A percentile compares a stretch with the other conserved stretches of the same genome.
Evolutionary conservation across 2,888 invertebrate genomes (phyloP).

Genomic region (Mylabris sibirica): DNA sequence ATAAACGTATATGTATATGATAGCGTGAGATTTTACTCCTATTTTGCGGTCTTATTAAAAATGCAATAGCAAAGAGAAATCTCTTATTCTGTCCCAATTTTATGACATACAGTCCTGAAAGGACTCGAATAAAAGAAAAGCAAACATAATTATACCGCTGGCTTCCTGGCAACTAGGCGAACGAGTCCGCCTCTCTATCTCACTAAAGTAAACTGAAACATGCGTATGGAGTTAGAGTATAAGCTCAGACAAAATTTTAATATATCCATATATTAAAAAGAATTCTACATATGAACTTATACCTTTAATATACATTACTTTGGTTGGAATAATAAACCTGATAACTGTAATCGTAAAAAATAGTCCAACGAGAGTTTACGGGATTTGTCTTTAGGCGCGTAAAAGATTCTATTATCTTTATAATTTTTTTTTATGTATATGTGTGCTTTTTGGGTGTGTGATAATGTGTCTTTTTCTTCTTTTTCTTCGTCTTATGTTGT

Average conservation of each 20-base stretch:
- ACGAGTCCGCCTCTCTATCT: slow-evolving; percentile 9
- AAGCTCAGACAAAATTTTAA: slow-evolving; percentile 36
- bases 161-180: slow-evolving; percentile 39
- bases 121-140: slow-evolving; percentile 41
- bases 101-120: slow-evolving; percentile 29
- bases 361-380: neutral
- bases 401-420: slow-evolving; percentile 4
- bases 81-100: slow-evolving; percentile 22
- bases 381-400: neutral
- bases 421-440: neutral
- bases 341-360: neutral
- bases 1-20: slow-evolving; percentile 10
- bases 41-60: slow-evolving; percentile 12
- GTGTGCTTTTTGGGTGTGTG: neutral
- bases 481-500: neutral
- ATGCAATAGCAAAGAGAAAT: slow-evolving; percentile 11
- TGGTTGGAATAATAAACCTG: neutral
- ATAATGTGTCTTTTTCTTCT: neutral
- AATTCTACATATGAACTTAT: slow-evolving; percentile 9
- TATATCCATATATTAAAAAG: slow-evolving; percentile 34
- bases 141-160: slow-evolving; percentile 47
- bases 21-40: neutral
- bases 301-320: neutral
- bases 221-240: slow-evolving; percentile 25
- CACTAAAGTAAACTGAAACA: slow-evolving; percentile 38